These are phyloP conservation scores for Panzeria rudis DNA, from an alignment of 2,888 invertebrate species.

Conservation along the genomic window DNA sequence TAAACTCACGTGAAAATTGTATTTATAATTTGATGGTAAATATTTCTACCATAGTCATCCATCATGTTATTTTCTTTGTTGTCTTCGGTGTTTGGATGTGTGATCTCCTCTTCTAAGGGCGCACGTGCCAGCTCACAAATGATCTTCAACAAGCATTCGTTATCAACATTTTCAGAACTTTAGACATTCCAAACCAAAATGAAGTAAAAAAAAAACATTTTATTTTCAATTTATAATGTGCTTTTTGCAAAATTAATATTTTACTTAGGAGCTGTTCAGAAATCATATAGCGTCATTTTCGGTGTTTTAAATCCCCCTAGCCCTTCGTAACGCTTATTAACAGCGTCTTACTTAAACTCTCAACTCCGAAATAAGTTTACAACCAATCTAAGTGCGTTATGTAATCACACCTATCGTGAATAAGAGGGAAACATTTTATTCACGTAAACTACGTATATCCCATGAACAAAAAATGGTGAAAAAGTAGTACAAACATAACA, in stretches of 20 bases:
- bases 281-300: no score
- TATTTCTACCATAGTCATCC: constrained; percentile 62
- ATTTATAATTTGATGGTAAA: constrained; percentile 78
- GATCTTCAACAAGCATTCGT: constrained; percentile 83
- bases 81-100: constrained; percentile 24
- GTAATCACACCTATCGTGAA: no score
- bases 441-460: no score
- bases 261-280: no score
- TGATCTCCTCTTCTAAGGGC: constrained; percentile 74
- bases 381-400: no score
- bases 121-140: constrained; percentile 84
- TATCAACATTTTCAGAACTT: constrained; percentile 77
- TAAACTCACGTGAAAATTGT: constrained; percentile 78
- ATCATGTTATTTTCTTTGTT: background rate
- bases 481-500: no score
- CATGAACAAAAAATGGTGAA: no score
- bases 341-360: no score
- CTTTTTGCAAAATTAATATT: background rate
- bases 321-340: no score
- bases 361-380: no score
- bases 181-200: background rate
- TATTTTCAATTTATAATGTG: background rate
- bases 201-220: background rate
- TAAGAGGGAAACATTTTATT: no score
- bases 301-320: no score